Evolutionary conservation across 1,140 invertebrate genomes (phyloP).

Genomic region (Dendroctonus valens): DNA sequence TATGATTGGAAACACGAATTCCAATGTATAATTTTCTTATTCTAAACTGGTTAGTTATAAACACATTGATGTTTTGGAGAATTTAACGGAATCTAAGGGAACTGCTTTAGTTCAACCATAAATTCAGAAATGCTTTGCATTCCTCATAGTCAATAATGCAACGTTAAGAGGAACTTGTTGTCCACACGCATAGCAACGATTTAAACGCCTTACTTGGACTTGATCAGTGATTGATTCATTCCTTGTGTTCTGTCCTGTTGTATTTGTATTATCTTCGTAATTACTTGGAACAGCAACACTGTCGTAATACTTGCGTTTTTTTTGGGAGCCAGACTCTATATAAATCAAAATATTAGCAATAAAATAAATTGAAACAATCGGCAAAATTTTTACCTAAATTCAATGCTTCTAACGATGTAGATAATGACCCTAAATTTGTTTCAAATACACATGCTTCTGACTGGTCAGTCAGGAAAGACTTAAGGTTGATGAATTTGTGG

Average conservation of each 20-base stretch:
- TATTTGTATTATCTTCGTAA: not conserved
- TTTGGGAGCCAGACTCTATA: not conserved
- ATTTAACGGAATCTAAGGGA: too few species aligned
- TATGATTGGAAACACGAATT: too few species aligned
- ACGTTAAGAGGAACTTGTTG: too few species aligned
- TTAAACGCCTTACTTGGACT: not conserved
- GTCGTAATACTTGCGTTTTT: not conserved
- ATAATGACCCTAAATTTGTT: slow-evolving; percentile 3
- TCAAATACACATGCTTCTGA: slow-evolving; percentile 23
- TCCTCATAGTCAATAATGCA: too few species aligned
- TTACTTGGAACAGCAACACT: not conserved
- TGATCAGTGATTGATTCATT: not conserved
- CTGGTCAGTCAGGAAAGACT: slow-evolving; percentile 24
- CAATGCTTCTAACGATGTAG: slow-evolving; percentile 2
- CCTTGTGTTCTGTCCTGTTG: not conserved
- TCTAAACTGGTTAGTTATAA: too few species aligned
- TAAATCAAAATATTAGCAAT: slow-evolving; percentile 4
- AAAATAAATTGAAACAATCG: not conserved
- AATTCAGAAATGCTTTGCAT: too few species aligned
- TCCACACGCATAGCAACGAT: too few species aligned
- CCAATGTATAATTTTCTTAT: too few species aligned
- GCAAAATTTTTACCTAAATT: not conserved
- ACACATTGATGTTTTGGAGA: too few species aligned
- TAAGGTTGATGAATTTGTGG: slow-evolving; percentile 35
- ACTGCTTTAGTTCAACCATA: too few species aligned